phyloP scores from a whole-genome alignment of 2,888 invertebrate species.

The Cerceris ruficornis region DNA sequence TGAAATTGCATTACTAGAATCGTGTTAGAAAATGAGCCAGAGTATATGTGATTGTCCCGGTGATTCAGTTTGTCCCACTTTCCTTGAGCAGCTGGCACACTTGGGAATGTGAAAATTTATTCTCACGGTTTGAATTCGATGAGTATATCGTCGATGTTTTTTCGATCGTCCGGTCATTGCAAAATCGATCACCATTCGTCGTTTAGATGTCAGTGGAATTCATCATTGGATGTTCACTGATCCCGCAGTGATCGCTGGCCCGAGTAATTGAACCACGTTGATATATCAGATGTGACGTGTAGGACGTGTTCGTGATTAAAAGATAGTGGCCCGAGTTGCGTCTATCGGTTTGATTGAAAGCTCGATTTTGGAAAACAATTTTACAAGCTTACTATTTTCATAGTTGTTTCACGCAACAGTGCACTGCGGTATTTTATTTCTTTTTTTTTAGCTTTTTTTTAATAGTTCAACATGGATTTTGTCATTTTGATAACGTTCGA shows the following conservation, averaged over 20 bases:
- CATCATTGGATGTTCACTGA: slow-evolving; percentile 51
- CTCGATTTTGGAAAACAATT: slow-evolving; percentile 24
- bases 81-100: neutral
- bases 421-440: slow-evolving; percentile 5
- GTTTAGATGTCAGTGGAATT: slow-evolving; percentile 2
- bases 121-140: too few species aligned
- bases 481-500: too few species aligned
- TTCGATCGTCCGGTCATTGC: slow-evolving; percentile 9
- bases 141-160: neutral
- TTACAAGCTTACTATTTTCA: neutral
- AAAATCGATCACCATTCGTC: neutral
- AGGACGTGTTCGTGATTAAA: slow-evolving; percentile 57
- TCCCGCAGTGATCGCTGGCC: slow-evolving; percentile 47
- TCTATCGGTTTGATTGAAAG: slow-evolving; percentile 34
- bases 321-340: slow-evolving; percentile 31
- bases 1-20: neutral
- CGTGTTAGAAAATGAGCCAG: neutral
- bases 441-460: neutral
- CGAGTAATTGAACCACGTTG: slow-evolving; percentile 60
- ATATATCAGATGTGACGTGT: slow-evolving; percentile 59
- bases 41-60: too few species aligned
- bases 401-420: neutral
- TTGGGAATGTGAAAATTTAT: too few species aligned
- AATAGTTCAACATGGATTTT: neutral
- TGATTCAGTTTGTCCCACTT: slow-evolving; percentile 1